A percentile compares a stretch with the other conserved stretches of the same genome.
Evolutionary conservation across 1,140 invertebrate genomes (phyloP).

Genomic region (Lordiphosa collinella): DNA sequence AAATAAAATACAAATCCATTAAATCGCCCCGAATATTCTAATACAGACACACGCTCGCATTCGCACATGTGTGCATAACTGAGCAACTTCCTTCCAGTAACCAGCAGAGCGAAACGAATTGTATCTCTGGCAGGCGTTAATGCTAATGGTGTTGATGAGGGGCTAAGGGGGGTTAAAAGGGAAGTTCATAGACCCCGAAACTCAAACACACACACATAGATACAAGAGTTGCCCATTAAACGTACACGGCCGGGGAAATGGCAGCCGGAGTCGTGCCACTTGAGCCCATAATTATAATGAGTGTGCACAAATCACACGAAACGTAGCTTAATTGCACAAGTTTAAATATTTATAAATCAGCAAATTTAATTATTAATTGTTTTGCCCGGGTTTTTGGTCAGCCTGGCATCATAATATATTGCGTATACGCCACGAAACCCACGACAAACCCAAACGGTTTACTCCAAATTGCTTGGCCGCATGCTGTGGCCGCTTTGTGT

Average conservation of each 20-base stretch:
- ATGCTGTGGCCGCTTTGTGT: slow-evolving; percentile 52
- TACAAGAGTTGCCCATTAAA: slow-evolving; percentile 38
- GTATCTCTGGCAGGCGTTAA: slow-evolving; percentile 51
- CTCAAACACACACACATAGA: slow-evolving; percentile 19
- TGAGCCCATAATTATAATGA: slow-evolving; percentile 8
- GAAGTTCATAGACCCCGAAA: slow-evolving; percentile 61
- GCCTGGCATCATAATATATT: slow-evolving; percentile 48
- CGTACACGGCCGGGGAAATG: neutral
- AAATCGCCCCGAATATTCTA: slow-evolving; percentile 43
- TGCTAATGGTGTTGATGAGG: slow-evolving; percentile 30
- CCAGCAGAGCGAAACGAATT: slow-evolving; percentile 22
- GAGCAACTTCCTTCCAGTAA: neutral
- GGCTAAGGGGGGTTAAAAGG: neutral
- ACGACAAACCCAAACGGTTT: slow-evolving; percentile 26
- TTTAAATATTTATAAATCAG: neutral
- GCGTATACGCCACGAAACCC: slow-evolving; percentile 44
- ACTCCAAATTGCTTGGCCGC: slow-evolving; percentile 57
- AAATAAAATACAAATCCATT: slow-evolving; percentile 52
- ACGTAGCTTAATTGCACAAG: neutral
- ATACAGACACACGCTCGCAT: slow-evolving; percentile 18
- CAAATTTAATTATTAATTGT: slow-evolving; percentile 45
- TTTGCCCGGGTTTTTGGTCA: slow-evolving; percentile 33
- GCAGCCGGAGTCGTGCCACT: neutral
- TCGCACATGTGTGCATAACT: slow-evolving; percentile 1
- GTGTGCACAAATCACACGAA: slow-evolving; percentile 5